phyloP scores from a whole-genome alignment of 2,888 invertebrate species.

The Acrobasis consociella region DNA sequence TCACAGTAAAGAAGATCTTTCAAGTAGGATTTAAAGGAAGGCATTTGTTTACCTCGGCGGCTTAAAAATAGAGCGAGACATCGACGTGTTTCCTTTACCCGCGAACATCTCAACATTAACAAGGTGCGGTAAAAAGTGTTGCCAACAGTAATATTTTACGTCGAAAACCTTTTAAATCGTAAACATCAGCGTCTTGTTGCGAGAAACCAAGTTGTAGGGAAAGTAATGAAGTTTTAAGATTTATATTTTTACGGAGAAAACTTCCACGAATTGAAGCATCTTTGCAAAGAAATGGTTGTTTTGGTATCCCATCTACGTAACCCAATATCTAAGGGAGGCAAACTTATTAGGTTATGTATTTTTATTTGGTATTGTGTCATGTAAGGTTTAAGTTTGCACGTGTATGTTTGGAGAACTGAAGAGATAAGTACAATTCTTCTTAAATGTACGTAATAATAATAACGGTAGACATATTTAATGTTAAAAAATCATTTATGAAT shows the following conservation, averaged over 20 bases:
- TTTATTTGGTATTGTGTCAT: too few relatives aligned
- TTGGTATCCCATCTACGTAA: constrained; percentile 5
- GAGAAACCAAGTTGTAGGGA: constrained; percentile 61
- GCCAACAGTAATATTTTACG: constrained; percentile 73
- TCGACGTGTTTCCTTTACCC: constrained; percentile 19
- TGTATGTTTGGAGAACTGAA: too few relatives aligned
- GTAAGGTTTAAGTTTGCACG: too few relatives aligned
- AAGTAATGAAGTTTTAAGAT: constrained; percentile 72
- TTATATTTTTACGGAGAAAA: constrained; percentile 61
- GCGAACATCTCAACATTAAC: constrained; percentile 50
- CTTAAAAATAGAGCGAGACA: constrained; percentile 16
- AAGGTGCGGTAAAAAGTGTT: constrained; percentile 52
- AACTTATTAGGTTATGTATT: too few relatives aligned
- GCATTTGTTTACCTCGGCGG: constrained; percentile 5
- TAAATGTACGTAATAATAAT: too few relatives aligned
- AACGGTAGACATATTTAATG: too few relatives aligned
- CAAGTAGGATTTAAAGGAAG: constrained; percentile 5
- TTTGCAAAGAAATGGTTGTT: constrained; percentile 6
- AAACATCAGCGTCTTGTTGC: constrained; percentile 66
- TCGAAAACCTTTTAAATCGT: constrained; percentile 77
- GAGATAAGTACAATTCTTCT: too few relatives aligned
- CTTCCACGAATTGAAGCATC: constrained; percentile 38
- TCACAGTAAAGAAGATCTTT: constrained; percentile 7
- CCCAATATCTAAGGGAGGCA: too few relatives aligned
- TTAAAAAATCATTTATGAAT: too few relatives aligned